Conservation (phyloP, 2,888 invertebrate genomes). For the Agapostemon virescens region DNA sequence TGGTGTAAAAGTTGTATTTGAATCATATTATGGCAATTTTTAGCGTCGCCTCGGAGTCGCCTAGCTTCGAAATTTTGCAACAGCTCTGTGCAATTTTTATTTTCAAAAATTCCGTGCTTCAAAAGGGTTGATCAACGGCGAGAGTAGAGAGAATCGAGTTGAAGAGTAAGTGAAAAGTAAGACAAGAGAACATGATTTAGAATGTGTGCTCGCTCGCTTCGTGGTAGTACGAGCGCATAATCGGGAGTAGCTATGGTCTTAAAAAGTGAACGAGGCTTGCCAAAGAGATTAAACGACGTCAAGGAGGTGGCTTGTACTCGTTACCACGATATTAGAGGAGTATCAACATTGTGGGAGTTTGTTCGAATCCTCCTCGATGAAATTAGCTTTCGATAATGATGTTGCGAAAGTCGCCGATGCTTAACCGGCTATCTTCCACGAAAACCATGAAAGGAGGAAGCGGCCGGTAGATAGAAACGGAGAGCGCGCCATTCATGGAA, state of each 20-base stretch:
- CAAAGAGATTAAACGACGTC: constrained; percentile 69
- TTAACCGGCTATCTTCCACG: constrained; percentile 2
- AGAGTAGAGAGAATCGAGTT: too few relatives aligned
- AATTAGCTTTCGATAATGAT: constrained; percentile 48
- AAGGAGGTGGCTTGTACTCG: constrained; percentile 75
- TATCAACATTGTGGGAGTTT: constrained; percentile 74
- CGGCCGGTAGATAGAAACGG: constrained; percentile 14
- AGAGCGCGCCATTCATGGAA: constrained; percentile 62
- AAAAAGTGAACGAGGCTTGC: constrained; percentile 22
- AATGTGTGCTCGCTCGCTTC: too few relatives aligned
- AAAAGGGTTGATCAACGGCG: too few relatives aligned
- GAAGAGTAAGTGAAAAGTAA: too few relatives aligned
- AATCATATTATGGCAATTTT: too few relatives aligned
- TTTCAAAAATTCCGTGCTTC: too few relatives aligned
- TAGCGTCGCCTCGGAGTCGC: too few relatives aligned
- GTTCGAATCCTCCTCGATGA: constrained; percentile 48
- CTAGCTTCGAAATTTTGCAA: too few relatives aligned
- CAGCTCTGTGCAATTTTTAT: too few relatives aligned
- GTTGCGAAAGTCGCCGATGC: not conserved
- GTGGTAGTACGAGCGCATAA: not conserved
- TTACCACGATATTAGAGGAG: constrained; percentile 77
- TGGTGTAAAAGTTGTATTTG: too few relatives aligned
- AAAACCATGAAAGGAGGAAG: not conserved
- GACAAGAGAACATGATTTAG: too few relatives aligned
- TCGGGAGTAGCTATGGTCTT: constrained; percentile 10